Evolutionary conservation across 2,888 invertebrate species (phyloP), one percentile per base, ranked within the genome.

Genomic region (Torymus texanus): DNA sequence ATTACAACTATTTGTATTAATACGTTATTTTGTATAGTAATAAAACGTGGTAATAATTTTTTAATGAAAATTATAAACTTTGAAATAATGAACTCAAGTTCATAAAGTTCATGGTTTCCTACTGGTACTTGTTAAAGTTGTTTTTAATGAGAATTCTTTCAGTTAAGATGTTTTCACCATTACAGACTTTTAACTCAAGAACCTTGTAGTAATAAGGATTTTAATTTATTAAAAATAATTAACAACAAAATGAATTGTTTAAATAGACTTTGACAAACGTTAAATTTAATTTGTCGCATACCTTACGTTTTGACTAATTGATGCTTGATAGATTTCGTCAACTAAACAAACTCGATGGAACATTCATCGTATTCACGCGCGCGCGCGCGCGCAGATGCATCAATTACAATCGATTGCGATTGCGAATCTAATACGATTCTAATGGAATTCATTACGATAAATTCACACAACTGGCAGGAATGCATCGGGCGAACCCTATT

Each of bases 381-480:
- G 29, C 18, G 14, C 65, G 16, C 55, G 12, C 65, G 29, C 41
- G 13, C n/a, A 21, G 13, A 50, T 41, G 56, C 24, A 18, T 56
- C 55, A 56, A 53, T 63, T 41, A 12, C 55, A 16, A 41, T 18
- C 29, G 8, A 55, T 55, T 73, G 13, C 51, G 16, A 62, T 73
- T 41, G 41, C 41, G 8, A 41, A 41, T 41, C 41, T 41, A 51
- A 63, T 61, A 63, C 5, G 41, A 63, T 73, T 73, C 55, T 63
- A 63, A 73, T 73, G 16, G 29, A 63, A 56, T 73, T 24, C 55
- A 63, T 13, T 41, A 63, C 14, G 41, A 56, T 18, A 16, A 2
- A 58, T 58, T 68, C 29, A 24, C 56, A 21, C 56, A 11, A 58
- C 58, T 56, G 58, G 3, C 11, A 55, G 13, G 13, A 8, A 29